Conservation (phyloP, 2,888 invertebrate genomes). For the Diploptera punctata region DNA sequence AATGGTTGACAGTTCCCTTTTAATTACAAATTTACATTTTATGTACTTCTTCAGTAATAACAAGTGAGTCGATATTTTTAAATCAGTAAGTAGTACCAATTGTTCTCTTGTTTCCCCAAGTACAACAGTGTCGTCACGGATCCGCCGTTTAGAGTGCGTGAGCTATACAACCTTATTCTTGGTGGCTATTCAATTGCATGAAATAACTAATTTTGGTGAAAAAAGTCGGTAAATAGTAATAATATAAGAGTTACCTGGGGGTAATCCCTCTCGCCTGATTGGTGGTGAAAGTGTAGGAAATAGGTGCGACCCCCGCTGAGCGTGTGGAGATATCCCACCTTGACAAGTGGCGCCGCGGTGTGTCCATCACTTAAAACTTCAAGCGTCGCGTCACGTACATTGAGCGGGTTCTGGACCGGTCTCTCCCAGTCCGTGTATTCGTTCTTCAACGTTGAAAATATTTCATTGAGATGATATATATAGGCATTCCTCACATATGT, state of each 20-base stretch:
- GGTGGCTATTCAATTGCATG: too few species aligned
- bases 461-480: conserved; percentile 94
- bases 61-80: too few species aligned
- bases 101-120: too few species aligned
- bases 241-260: conserved; percentile 66
- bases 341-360: conserved; percentile 83
- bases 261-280: conserved; percentile 81
- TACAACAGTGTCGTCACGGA: too few species aligned
- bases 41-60: too few species aligned
- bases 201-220: too few species aligned
- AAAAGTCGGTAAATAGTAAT: too few species aligned
- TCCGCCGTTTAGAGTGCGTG: too few species aligned
- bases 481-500: conserved; percentile 95
- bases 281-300: conserved; percentile 88
- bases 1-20: too few species aligned
- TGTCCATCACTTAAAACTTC: conserved; percentile 92
- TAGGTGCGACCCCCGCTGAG: conserved; percentile 80
- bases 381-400: conserved; percentile 83
- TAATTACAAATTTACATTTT: too few species aligned
- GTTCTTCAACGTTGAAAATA: conserved; percentile 90
- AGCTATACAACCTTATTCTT: too few species aligned
- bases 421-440: conserved; percentile 97
- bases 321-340: conserved; percentile 81
- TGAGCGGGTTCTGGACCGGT: conserved; percentile 83
- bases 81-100: too few species aligned